Conservation (phyloP, 1,140 invertebrate species). For the Hirudo medicinalis region DNA sequence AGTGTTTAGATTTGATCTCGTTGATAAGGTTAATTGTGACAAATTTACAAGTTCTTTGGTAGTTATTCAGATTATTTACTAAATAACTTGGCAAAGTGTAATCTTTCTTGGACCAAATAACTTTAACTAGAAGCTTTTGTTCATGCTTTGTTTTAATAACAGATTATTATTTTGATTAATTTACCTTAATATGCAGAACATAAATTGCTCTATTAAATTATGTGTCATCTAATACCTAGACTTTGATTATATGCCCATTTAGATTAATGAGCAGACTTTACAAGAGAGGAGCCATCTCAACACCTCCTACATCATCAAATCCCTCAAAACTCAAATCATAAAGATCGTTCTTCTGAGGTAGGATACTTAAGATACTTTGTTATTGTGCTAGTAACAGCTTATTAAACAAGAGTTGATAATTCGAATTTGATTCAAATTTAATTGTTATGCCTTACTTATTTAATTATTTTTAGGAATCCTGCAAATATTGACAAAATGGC, state of each 20-base stretch:
- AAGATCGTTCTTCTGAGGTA: conserved; percentile 76
- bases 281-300: conserved; percentile 87
- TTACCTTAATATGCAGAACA: too few relatives aligned
- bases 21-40: neutral
- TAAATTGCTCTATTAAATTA: neutral
- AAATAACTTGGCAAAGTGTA: too few relatives aligned
- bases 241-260: neutral
- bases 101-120: too few relatives aligned
- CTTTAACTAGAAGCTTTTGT: neutral
- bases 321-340: conserved; percentile 61
- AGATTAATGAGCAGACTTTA: conserved; percentile 84
- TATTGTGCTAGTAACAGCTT: neutral
- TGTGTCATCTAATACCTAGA: neutral
- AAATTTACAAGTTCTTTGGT: too few relatives aligned
- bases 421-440: neutral
- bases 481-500: conserved; percentile 1
- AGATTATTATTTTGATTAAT: too few relatives aligned
- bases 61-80: too few relatives aligned
- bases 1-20: conserved; percentile 24
- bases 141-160: neutral
- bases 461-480: conserved; percentile 2
- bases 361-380: neutral
- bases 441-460: neutral
- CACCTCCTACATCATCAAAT: conserved; percentile 86
- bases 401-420: neutral